These are phyloP conservation scores for Sialis fuliginosa DNA, from an alignment of 2,888 invertebrate species.

Conservation along the genomic window DNA sequence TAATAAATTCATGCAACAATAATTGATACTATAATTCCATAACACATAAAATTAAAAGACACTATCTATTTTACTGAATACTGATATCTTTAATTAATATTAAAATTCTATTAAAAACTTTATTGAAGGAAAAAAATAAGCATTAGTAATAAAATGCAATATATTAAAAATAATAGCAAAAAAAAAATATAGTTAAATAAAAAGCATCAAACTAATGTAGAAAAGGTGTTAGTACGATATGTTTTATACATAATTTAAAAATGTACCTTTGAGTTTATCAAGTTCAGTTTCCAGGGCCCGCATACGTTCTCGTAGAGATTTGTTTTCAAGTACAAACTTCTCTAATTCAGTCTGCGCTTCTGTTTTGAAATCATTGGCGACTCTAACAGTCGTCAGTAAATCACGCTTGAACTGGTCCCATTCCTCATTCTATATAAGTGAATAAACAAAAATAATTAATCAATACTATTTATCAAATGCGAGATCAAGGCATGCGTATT, in stretches of 20 bases:
- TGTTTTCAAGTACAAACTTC: conserved; percentile 65
- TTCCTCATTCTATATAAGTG: conserved; percentile 46
- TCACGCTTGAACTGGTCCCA: conserved; percentile 93
- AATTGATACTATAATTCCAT: too few species aligned
- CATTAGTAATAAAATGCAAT: too few species aligned
- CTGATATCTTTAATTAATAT: too few species aligned
- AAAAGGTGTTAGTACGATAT: too few species aligned
- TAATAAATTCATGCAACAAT: too few species aligned
- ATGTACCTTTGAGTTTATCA: conserved; percentile 57
- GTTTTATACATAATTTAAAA: background rate
- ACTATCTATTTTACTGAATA: too few species aligned
- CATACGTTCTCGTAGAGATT: conserved; percentile 57
- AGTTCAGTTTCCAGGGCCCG: conserved; percentile 60
- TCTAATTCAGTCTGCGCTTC: conserved; percentile 77
- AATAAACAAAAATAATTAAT: background rate
- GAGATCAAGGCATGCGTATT: background rate
- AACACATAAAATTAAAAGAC: too few species aligned
- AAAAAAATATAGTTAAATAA: too few species aligned
- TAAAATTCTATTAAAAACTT: too few species aligned
- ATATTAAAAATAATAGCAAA: too few species aligned
- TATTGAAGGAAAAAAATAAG: too few species aligned
- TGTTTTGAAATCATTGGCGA: conserved; percentile 93
- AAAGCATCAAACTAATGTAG: too few species aligned
- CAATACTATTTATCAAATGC: conserved; percentile 1
- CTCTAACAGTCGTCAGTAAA: conserved; percentile 78